These are phyloP conservation scores for Loriculus beryllinus DNA, from an alignment of 2,797 vertebrate species.

Conservation along the genomic window DNA sequence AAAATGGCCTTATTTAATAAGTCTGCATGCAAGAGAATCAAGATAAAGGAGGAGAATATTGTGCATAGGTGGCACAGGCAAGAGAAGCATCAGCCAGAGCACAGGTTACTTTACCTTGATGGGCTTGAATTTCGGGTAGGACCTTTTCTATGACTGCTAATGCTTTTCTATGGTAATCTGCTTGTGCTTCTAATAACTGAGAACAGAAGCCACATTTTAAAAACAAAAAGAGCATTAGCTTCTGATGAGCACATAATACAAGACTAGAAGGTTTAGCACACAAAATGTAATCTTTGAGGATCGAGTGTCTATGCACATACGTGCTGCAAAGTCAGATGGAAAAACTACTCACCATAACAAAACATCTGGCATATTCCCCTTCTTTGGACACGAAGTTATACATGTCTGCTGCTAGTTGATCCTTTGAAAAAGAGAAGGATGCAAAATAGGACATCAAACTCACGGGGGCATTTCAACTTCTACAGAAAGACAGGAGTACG, in stretches of 20 bases:
- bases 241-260: slow-evolving; percentile 68
- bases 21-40: slow-evolving; percentile 72
- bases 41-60: slow-evolving; percentile 59
- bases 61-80: slow-evolving; percentile 66
- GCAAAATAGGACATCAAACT: background rate
- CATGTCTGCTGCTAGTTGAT: slow-evolving; percentile 97
- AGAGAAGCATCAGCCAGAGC: slow-evolving; percentile 65
- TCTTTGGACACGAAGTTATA: slow-evolving; percentile 97
- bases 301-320: background rate
- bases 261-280: slow-evolving; percentile 68
- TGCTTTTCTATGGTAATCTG: slow-evolving; percentile 99
- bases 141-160: slow-evolving; percentile 95
- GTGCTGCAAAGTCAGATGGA: background rate
- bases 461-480: background rate
- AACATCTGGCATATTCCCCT: slow-evolving; percentile 91
- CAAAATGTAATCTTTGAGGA: slow-evolving; percentile 45
- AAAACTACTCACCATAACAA: slow-evolving; percentile 85
- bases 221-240: slow-evolving; percentile 78
- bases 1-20: slow-evolving; percentile 46
- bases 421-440: slow-evolving; percentile 71
- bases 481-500: fast-evolving
- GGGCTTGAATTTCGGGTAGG: slow-evolving; percentile 92
- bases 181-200: slow-evolving; percentile 98
- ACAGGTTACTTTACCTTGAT: slow-evolving; percentile 90
- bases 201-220: slow-evolving; percentile 83